Base-by-base conservation (phyloP, 2,888 invertebrate genomes). In the Gryllus longicercus region DNA sequence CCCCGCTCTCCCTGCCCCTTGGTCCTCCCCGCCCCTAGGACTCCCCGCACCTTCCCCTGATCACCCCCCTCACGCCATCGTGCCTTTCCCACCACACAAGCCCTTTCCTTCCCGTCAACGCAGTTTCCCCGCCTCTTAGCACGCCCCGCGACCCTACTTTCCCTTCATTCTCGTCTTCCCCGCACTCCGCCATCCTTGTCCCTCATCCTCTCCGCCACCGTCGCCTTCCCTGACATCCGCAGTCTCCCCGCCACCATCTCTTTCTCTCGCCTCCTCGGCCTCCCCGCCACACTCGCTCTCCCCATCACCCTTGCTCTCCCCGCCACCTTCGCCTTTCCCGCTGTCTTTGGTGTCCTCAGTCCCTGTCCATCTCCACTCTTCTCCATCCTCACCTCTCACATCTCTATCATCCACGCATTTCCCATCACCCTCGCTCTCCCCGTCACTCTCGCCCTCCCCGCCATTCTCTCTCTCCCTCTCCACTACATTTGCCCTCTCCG, bases 101-200 rank as follows among this genome's bases (percentile, higher is more conserved):
- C 63, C 38, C 1, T 8, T 3, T 1, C 2, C 63, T 14, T 11
- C 63, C 16, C 3, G 63, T 11, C 14, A 18, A 3, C 63, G 2
- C 63, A 2, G 63, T 5, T 63, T 63, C 63, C 63, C 2, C 25
- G 25, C 25, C 25, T 2, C 12, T 14, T 10, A 16, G 63, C 16
- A 11, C 63, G 4, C 1, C 63, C 0, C 11, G 2, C 1, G 5
- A 18, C 63, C 8, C 0, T n/a, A 5, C 12, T 1, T 16, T 16
- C 8, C 63, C 63, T 14, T 16, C 16, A 5, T 63, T 14, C 63
- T n/a, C 2, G 16, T 16, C 11, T 16, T n/a, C 63, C 63, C 16
- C 63, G 63, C n/a, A n/a, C n/a, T n/a, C 16, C 51, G 1, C 51
- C 51, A 51, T 51, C 16, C 51, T 51, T 51, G 1, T 63, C 8